A percentile compares a stretch with the other conserved stretches of the same genome.
These are phyloP conservation scores for Bubo bubo DNA, from an alignment of 2,113 vertebrate species.

Conservation along the genomic window DNA sequence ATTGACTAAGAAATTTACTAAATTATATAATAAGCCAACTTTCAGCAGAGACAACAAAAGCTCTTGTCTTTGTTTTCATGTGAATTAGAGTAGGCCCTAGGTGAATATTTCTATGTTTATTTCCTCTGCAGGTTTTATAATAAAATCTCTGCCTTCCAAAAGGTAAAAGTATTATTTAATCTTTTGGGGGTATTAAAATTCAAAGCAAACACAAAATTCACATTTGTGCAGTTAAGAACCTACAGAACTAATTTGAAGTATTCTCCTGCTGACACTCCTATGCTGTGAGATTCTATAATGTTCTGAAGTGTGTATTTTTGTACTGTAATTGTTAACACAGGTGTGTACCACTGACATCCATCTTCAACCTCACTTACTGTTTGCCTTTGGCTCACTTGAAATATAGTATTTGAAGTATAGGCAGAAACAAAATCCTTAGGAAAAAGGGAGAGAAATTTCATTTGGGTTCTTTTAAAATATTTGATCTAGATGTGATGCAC, in stretches of 20 bases:
- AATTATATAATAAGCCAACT: neutral
- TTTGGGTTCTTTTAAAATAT: neutral
- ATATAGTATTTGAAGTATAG: neutral
- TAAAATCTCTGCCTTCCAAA: slow-evolving; percentile 10
- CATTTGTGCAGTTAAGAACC: neutral
- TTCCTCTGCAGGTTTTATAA: neutral
- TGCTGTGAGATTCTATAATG: slow-evolving; percentile 1
- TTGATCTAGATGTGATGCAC: neutral
- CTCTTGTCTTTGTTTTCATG: neutral
- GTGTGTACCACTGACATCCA: neutral
- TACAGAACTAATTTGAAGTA: slow-evolving; percentile 6
- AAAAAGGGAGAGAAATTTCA: neutral
- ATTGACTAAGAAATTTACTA: neutral
- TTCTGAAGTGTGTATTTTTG: neutral
- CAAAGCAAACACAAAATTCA: slow-evolving; percentile 35
- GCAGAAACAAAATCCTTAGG: neutral
- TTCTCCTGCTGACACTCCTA: neutral
- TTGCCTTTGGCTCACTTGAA: neutral
- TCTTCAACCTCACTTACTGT: neutral
- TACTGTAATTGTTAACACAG: neutral
- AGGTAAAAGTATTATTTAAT: slow-evolving; percentile 41
- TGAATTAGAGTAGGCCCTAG: neutral
- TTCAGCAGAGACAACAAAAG: neutral
- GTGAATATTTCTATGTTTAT: slow-evolving; percentile 1
- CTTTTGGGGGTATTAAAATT: slow-evolving; percentile 18